Base-by-base conservation (phyloP, 2,888 invertebrate species). In the Stenodera caucasica region DNA sequence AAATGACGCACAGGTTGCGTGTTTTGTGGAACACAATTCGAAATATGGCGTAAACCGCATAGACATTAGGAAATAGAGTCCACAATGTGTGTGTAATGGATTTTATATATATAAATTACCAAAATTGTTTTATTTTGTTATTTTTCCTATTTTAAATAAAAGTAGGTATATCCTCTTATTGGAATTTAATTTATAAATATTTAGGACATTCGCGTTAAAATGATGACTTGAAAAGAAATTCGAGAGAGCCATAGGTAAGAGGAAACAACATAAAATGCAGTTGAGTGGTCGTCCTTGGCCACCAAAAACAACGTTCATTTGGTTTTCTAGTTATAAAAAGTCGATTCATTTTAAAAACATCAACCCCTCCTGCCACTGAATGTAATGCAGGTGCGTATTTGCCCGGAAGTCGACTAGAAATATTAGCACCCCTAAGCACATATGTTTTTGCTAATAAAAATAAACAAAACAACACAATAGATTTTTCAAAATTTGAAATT, bases 231-330 rank as follows among this genome's bases (percentile, higher is more conserved):
- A 40, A 8, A 4, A 2, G 45, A 45, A 45, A 45, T 45, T 45
- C 21, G 21, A 70, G 65, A 67, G 65, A 58, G 57, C 52, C 56
- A 59, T 53, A 57, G 60, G 57, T 59, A 55, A 60, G 66, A 73
- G 74, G 74, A 74, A 74, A 69, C 75, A 72, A 71, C 75, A 75
- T 75, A 75, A 76, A 76, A 76, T 74, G 73, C 75, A 72, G 70
- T 70, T 69, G 66, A 73, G 74, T 76, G 71, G 75, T 75, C 74
- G 76, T 74, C 78, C 77, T 77, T 77, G 77, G 75, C 76, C 75
- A 75, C 73, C 61, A 74, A 72, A 73, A 72, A 72, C 73, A 71
- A 45, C 21, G 45, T 45, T 45, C 45, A 40, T 45, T 45, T 45
- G 21, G 45, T 45, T 45, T 45, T 45, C 45, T 45, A 45, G 6